Evolutionary conservation across 2,797 vertebrate genomes (phyloP).

Genomic region (Schizothorax lantsangensis): DNA sequence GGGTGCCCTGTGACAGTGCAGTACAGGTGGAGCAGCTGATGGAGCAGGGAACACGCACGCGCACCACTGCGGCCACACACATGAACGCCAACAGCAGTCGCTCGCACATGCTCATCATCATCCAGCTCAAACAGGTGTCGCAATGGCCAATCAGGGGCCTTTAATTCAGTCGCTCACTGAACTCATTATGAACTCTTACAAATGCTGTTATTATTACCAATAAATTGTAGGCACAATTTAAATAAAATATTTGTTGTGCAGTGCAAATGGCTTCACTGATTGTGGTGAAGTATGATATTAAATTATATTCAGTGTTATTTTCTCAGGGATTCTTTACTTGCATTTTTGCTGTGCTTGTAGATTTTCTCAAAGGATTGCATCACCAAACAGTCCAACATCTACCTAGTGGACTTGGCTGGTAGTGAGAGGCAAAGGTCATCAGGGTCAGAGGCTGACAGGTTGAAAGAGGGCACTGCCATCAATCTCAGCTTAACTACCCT

Average conservation of each 20-base stretch:
- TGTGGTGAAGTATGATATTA: too few species aligned
- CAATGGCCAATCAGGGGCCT: too few species aligned
- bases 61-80: conserved; percentile 86
- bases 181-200: too few species aligned
- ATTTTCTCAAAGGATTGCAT: conserved; percentile 85
- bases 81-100: conserved; percentile 90
- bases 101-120: conserved; percentile 87
- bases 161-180: too few species aligned
- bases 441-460: conserved; percentile 86
- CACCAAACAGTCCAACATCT: conserved; percentile 87
- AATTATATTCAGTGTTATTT: neutral
- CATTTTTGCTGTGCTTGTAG: conserved; percentile 65
- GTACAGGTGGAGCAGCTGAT: conserved; percentile 84
- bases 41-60: conserved; percentile 86
- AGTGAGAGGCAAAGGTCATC: conserved; percentile 87
- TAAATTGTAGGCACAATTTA: too few species aligned
- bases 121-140: conserved; percentile 72
- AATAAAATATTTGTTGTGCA: too few species aligned
- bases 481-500: conserved; percentile 90
- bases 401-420: conserved; percentile 89
- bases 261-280: too few species aligned
- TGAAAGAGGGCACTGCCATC: conserved; percentile 87
- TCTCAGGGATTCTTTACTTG: neutral
- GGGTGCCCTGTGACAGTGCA: conserved; percentile 84
- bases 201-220: too few species aligned